Percentiles rank a stretch among this genome's conserved stretches.
phyloP scores from a whole-genome alignment of 2,113 vertebrate genomes.

The Coptodon rendalli region DNA sequence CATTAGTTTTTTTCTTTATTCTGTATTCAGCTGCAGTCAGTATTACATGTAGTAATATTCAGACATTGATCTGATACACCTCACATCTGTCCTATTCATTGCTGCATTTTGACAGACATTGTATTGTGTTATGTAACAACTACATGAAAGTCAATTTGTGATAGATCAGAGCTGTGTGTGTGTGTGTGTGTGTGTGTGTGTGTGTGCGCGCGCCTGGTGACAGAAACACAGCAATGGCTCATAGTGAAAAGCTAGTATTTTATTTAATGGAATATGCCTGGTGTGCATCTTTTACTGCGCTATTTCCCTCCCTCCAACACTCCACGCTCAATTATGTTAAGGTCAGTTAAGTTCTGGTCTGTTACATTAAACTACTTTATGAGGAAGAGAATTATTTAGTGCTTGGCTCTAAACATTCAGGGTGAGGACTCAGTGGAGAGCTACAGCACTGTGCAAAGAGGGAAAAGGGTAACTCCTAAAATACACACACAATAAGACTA shows the following conservation, averaged over 20 bases:
- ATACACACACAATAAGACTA: not conserved
- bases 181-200: fast-evolving
- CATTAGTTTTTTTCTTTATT: not conserved
- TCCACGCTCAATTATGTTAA: not conserved
- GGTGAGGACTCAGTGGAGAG: not conserved
- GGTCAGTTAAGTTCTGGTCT: not conserved
- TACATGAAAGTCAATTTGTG: not conserved
- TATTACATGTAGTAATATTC: not conserved
- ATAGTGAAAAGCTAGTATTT: not conserved
- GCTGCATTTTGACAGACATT: not conserved
- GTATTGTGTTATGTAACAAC: not conserved
- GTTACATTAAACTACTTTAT: not conserved
- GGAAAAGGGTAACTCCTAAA: not conserved
- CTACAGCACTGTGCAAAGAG: not conserved
- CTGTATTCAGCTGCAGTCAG: not conserved
- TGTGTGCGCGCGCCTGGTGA: not conserved
- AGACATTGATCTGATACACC: not conserved
- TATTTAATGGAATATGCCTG: not conserved
- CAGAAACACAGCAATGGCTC: not conserved
- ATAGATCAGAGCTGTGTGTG: not conserved
- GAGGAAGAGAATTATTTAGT: not conserved
- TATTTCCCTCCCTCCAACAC: not conserved
- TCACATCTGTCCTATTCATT: not conserved
- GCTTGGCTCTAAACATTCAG: not conserved
- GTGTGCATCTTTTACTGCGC: not conserved